phyloP scores from a whole-genome alignment of 2,797 vertebrate genomes.

The Poecilia picta region DNA sequence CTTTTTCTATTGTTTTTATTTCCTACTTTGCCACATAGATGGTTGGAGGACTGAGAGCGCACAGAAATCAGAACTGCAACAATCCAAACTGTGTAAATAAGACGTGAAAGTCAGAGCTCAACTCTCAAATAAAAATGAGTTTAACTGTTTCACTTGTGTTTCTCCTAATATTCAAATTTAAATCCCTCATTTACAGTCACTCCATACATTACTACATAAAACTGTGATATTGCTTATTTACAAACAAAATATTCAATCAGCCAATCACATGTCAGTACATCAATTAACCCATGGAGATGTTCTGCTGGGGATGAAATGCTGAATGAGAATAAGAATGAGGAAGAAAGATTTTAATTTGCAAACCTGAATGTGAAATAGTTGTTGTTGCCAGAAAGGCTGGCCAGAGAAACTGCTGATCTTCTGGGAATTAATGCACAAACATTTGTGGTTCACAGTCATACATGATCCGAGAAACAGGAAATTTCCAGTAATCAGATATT shows the following conservation, averaged over 20 bases:
- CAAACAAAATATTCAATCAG: background rate
- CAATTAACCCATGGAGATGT: background rate
- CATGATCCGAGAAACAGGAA: background rate
- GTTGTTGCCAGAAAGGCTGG: background rate
- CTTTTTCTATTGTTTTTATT: slow-evolving; percentile 59
- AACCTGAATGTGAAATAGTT: background rate
- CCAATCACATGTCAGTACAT: background rate
- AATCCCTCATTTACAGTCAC: background rate
- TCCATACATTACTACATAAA: background rate
- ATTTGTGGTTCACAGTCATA: background rate
- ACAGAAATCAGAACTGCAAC: slow-evolving; percentile 34
- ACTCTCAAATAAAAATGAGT: slow-evolving; percentile 72
- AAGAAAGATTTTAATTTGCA: background rate
- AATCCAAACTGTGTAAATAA: slow-evolving; percentile 63
- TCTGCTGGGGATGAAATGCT: background rate
- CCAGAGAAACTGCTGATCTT: background rate
- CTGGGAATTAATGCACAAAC: background rate
- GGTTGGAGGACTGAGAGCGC: slow-evolving; percentile 50
- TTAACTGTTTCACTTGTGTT: slow-evolving; percentile 58
- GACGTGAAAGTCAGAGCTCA: slow-evolving; percentile 53
- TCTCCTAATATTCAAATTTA: background rate
- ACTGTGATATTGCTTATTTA: background rate
- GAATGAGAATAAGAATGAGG: background rate
- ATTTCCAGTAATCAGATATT: background rate
- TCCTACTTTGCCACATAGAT: slow-evolving; percentile 48